Percentiles rank a stretch among this genome's conserved stretches.
phyloP scores from a whole-genome alignment of 2,888 invertebrate genomes.

The Lamellibrachia columna region DNA sequence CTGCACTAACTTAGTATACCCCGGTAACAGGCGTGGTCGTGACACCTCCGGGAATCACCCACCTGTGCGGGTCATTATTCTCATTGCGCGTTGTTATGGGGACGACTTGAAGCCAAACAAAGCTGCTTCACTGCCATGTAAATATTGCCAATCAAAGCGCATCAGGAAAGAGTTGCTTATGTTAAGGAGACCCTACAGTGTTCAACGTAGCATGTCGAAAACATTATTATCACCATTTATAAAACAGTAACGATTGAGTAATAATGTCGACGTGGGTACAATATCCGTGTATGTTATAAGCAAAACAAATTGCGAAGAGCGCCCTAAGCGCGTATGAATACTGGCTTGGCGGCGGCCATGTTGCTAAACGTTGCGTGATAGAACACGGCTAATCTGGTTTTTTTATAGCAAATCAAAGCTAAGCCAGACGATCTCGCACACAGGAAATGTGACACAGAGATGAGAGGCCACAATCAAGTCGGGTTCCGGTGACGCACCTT shows the following conservation, averaged over 20 bases:
- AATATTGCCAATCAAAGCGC: neutral
- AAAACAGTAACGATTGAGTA: neutral
- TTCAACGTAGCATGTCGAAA: neutral
- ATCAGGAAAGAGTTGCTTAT: neutral
- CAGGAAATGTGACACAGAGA: neutral
- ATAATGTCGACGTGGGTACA: neutral
- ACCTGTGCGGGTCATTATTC: neutral
- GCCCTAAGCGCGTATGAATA: neutral
- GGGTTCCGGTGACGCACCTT: neutral
- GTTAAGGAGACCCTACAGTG: neutral
- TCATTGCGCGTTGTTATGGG: constrained; percentile 3
- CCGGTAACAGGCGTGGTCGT: neutral
- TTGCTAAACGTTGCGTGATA: constrained; percentile 16
- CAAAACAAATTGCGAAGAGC: neutral
- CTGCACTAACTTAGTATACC: neutral
- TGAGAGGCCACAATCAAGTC: neutral
- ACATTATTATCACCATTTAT: neutral
- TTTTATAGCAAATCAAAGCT: neutral
- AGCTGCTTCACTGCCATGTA: constrained; percentile 5
- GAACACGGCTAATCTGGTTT: neutral
- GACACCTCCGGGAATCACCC: neutral
- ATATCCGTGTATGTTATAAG: neutral
- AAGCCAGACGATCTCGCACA: neutral
- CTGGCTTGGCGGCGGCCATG: neutral
- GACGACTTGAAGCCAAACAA: constrained; percentile 16